A percentile compares a stretch with the other conserved stretches of the same genome.
These are phyloP conservation scores for Meloe dianella DNA, from an alignment of 2,888 invertebrate genomes.

Conservation along the genomic window DNA sequence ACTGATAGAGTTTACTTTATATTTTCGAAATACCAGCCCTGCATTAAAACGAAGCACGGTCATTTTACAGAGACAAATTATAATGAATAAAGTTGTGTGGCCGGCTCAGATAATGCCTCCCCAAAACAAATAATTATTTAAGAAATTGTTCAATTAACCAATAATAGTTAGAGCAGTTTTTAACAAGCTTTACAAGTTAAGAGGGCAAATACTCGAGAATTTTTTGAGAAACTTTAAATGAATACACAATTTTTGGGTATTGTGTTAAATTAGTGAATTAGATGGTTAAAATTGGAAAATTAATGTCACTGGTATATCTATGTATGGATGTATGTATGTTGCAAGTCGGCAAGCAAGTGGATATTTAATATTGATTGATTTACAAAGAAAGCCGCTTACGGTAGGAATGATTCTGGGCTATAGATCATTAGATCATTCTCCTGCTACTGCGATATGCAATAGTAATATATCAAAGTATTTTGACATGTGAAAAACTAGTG, in stretches of 20 bases:
- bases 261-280: not conserved
- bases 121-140: not conserved
- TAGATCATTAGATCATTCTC: constrained; percentile 52
- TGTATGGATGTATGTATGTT: too few relatives aligned
- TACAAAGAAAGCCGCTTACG: constrained; percentile 41
- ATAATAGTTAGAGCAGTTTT: not conserved
- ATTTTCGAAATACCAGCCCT: too few relatives aligned
- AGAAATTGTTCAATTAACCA: not conserved
- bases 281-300: constrained; percentile 11
- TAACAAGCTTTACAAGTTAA: not conserved
- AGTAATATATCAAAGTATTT: constrained; percentile 53
- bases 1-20: too few relatives aligned
- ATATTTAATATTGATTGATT: constrained; percentile 41
- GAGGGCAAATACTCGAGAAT: not conserved
- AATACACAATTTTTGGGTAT: not conserved
- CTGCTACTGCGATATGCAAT: constrained; percentile 52
- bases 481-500: constrained; percentile 53
- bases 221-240: not conserved
- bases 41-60: too few relatives aligned
- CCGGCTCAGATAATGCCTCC: too few relatives aligned
- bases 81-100: too few relatives aligned
- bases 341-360: constrained; percentile 30
- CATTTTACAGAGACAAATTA: too few relatives aligned
- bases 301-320: constrained; percentile 21
- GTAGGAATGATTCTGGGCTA: constrained; percentile 46